These are phyloP conservation scores for Pitta sordida DNA, from an alignment of 2,113 vertebrate genomes.

Conservation along the genomic window DNA sequence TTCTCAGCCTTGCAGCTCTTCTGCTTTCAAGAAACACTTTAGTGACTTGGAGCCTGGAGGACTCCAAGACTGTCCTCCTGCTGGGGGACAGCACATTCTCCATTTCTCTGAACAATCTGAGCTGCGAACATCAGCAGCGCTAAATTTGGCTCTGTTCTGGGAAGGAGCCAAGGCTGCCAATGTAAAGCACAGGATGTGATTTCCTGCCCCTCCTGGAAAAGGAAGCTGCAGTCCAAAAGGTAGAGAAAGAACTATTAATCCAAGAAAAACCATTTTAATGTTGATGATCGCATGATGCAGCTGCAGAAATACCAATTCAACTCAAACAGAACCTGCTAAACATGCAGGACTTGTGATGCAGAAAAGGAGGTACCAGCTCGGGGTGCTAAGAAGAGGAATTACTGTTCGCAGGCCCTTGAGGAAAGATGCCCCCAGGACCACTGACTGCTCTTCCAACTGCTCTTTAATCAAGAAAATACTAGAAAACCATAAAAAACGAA, in stretches of 20 bases:
- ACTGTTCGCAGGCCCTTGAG: neutral
- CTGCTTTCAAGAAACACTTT: neutral
- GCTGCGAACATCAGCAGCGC: neutral
- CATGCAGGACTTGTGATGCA: neutral
- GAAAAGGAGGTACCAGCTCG: neutral
- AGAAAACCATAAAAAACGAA: neutral
- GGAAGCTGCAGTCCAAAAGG: constrained; percentile 45
- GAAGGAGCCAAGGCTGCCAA: constrained; percentile 9
- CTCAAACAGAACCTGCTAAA: constrained; percentile 18
- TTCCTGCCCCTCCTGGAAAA: constrained; percentile 45
- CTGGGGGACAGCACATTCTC: neutral
- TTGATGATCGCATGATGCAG: constrained; percentile 2
- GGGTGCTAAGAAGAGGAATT: neutral
- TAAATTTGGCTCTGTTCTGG: constrained; percentile 10
- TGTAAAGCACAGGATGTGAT: constrained; percentile 47
- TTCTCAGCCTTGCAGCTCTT: neutral
- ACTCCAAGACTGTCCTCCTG: neutral
- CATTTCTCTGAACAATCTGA: neutral
- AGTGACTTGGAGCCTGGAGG: neutral
- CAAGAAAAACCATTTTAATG: constrained; percentile 49
- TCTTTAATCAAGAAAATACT: constrained; percentile 20
- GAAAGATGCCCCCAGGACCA: neutral
- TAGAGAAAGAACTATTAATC: constrained; percentile 51
- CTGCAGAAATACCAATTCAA: constrained; percentile 15
- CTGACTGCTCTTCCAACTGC: neutral